Evolutionary conservation across 2,888 invertebrate species (phyloP), one percentile per base, ranked within the genome.

Genomic region (Dysmachus trigonus): DNA sequence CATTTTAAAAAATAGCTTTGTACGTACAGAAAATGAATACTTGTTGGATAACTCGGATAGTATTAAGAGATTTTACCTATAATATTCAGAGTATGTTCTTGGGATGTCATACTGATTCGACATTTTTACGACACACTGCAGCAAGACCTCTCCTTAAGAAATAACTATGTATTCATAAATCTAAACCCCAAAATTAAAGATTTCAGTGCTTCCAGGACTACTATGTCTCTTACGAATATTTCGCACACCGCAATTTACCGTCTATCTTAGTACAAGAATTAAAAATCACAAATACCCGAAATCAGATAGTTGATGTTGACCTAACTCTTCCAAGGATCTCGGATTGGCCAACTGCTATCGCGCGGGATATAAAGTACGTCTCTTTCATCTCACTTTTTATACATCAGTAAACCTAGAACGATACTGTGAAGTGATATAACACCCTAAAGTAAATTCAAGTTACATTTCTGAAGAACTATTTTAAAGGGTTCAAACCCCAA

Each of bases 201-300:
- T 95, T 94, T 92, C 95, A 95, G 90, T 96, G 96, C 89, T 94
- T 94, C 87, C 93, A 93, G 88, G 93, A 94, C 87, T 93, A 95
- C 89, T 94, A 94, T 89, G 93, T 94, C 4, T 93, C 94, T 1
- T 95, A 95, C 89, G 94, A 95, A 88, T 95, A 95, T 91, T 97
- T 96, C 90, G 96, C 97, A 7, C 97, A 97, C 91, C 94, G 97
- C 89, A 94, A 95, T 7, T 93, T 96, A 86, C 96, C 97, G 2
- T 94, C 95, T 41, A 92, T 97, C 85, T 94, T 97, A 89, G 95
- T 97, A 47, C 97, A 98, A 91, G 96, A 97, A 90, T 94, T 97
- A 85, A 94, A 94, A 90, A 93, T 97, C 1, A 94, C 94, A 38
- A 97, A 97, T 91, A 96, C 96, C 0, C 93, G 95, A 15, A 93